Percentiles rank a stretch among this genome's conserved stretches.
Evolutionary conservation across 1,140 invertebrate genomes (phyloP).

Genomic region (Odontomachus brunneus): DNA sequence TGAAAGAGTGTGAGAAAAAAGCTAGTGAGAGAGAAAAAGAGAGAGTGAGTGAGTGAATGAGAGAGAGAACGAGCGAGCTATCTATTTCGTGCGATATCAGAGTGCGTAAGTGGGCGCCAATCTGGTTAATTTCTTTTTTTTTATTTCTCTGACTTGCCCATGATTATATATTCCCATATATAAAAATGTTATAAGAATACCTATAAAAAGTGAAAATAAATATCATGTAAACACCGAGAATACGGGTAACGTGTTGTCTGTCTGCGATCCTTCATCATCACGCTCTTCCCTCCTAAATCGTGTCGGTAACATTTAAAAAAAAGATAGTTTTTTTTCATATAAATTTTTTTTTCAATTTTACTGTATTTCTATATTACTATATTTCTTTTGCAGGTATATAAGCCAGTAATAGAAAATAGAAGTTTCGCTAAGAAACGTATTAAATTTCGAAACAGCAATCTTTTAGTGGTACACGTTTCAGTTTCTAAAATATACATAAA

Average conservation of each 20-base stretch:
- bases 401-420: too few species aligned
- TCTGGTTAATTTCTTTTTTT: slow-evolving; percentile 74
- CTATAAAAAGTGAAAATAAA: slow-evolving; percentile 76
- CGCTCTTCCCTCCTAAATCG: background rate
- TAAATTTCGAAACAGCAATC: too few species aligned
- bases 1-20: slow-evolving; percentile 49
- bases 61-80: slow-evolving; percentile 30
- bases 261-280: background rate
- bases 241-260: slow-evolving; percentile 8
- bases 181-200: slow-evolving; percentile 75
- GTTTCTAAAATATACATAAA: too few species aligned
- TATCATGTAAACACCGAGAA: slow-evolving; percentile 75
- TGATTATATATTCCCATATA: slow-evolving; percentile 77
- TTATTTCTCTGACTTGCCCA: slow-evolving; percentile 78
- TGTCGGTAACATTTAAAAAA: too few species aligned
- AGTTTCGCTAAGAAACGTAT: too few species aligned
- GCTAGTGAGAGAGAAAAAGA: slow-evolving; percentile 49
- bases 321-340: too few species aligned
- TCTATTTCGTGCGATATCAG: slow-evolving; percentile 62
- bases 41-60: slow-evolving; percentile 46
- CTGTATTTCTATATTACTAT: too few species aligned
- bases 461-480: too few species aligned
- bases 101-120: slow-evolving; percentile 72
- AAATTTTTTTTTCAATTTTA: too few species aligned
- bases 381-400: too few species aligned